Evolutionary conservation across 2,888 invertebrate species (phyloP).

Genomic region (Enchytraeus crypticus): DNA sequence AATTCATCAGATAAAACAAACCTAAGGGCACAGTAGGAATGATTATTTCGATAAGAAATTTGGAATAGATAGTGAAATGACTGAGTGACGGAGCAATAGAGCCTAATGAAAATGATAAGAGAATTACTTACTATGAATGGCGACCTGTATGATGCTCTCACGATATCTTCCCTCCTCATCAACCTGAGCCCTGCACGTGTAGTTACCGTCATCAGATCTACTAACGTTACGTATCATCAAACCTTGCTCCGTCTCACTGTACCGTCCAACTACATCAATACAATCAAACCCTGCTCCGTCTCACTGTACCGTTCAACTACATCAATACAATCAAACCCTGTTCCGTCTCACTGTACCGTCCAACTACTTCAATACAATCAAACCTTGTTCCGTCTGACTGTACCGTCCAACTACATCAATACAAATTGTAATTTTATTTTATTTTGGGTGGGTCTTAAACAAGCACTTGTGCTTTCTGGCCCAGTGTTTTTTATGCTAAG

Average conservation of each 20-base stretch:
- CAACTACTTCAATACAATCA: neutral
- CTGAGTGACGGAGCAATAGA: too few relatives aligned
- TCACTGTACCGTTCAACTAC: neutral
- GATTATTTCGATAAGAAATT: neutral
- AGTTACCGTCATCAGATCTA: conserved; percentile 27
- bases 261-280: neutral
- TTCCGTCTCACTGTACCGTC: conserved; percentile 3
- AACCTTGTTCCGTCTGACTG: neutral
- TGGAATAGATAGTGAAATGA: neutral
- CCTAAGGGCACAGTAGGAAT: too few relatives aligned
- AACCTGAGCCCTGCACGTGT: conserved; percentile 28
- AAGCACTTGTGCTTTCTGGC: too few relatives aligned
- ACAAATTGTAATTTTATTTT: neutral
- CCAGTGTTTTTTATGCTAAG: too few relatives aligned
- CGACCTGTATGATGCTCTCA: conserved; percentile 19
- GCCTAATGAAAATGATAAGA: too few relatives aligned
- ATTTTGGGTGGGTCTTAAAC: too few relatives aligned
- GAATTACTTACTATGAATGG: conserved; percentile 29
- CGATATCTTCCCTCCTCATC: conserved; percentile 17
- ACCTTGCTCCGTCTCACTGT: conserved; percentile 16
- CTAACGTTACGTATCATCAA: conserved; percentile 26
- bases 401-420: neutral
- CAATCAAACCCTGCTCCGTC: neutral
- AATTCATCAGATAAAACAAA: too few relatives aligned
- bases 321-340: neutral